These are phyloP conservation scores for Psephotus haematonotus DNA, from an alignment of 2,113 vertebrate genomes.

Conservation along the genomic window DNA sequence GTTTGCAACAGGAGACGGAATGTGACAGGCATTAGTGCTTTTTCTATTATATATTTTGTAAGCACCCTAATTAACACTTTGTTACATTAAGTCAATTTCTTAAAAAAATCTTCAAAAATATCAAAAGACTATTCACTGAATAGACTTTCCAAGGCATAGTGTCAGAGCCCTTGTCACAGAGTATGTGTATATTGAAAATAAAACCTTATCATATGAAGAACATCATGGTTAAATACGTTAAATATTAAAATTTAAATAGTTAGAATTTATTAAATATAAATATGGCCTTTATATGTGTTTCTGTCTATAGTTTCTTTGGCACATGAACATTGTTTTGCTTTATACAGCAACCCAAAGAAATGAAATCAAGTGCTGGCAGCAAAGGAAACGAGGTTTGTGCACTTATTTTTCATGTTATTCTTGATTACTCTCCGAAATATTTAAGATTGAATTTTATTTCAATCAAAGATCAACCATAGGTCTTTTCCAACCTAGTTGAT, in stretches of 20 bases:
- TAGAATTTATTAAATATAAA: neutral
- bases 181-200: neutral
- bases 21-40: neutral
- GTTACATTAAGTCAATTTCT: neutral
- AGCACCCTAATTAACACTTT: neutral
- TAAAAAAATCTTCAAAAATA: neutral
- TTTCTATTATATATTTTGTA: neutral
- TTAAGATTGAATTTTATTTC: neutral
- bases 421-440: neutral
- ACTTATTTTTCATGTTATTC: neutral
- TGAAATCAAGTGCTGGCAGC: slow-evolving; percentile 86
- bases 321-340: slow-evolving; percentile 60
- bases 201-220: neutral
- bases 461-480: neutral
- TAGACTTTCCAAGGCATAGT: neutral
- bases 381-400: slow-evolving; percentile 92
- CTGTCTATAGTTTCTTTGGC: neutral
- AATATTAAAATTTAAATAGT: neutral
- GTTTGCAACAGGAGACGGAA: neutral
- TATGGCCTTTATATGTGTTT: neutral
- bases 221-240: neutral
- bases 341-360: slow-evolving; percentile 93
- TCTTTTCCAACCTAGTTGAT: neutral
- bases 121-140: neutral
- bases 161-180: neutral